Evolutionary conservation across 2,113 vertebrate species (phyloP).

Genomic region (Pycnonotus jocosus): DNA sequence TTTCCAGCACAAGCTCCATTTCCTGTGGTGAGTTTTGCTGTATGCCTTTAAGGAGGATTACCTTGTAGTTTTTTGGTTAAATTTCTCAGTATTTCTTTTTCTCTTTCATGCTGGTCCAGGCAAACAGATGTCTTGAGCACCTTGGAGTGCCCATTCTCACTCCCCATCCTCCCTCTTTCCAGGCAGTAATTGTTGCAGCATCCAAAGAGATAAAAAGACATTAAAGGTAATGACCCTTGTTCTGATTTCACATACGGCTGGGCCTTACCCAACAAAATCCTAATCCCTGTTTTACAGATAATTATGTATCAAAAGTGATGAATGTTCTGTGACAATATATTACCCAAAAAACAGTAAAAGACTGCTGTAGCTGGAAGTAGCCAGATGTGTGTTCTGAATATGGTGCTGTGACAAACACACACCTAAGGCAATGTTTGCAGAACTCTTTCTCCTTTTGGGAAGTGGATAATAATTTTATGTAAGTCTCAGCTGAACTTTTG

Average conservation of each 20-base stretch:
- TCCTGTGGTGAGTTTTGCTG: not conserved
- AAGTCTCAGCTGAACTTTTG: not conserved
- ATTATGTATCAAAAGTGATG: constrained; percentile 44
- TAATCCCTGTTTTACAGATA: constrained; percentile 25
- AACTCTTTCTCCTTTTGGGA: not conserved
- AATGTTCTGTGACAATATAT: constrained; percentile 33
- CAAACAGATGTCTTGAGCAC: not conserved
- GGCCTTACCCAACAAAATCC: constrained; percentile 31
- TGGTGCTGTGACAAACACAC: not conserved
- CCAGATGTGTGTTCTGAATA: not conserved
- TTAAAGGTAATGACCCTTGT: constrained; percentile 48
- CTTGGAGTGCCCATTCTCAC: constrained; percentile 7
- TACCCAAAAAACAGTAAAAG: not conserved
- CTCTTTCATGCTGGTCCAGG: not conserved
- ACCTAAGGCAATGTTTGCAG: not conserved
- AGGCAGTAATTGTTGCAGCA: not conserved
- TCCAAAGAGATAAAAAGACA: constrained; percentile 29
- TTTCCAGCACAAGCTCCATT: not conserved
- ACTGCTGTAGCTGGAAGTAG: not conserved
- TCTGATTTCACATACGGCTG: constrained; percentile 31
- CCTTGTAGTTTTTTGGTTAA: not conserved
- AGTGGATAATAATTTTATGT: not conserved
- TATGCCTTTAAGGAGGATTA: not conserved
- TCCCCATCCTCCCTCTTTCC: not conserved
- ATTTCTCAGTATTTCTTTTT: not conserved